Percentiles rank a stretch among this genome's conserved stretches.
Conservation (phyloP, 2,797 vertebrate species). For the Sebastes hubbsi region DNA sequence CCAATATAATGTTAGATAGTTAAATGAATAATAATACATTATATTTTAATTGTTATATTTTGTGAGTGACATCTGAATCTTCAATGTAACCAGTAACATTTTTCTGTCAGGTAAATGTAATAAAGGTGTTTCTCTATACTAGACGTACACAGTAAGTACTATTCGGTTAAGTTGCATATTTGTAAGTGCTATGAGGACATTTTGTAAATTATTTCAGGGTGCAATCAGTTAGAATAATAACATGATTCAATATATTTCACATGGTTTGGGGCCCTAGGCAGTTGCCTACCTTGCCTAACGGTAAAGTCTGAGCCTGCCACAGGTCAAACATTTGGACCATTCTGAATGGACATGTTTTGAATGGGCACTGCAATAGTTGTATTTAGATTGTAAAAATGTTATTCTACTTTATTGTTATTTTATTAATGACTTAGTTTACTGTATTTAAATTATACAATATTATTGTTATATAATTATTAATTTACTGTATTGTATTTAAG, state of each 20-base stretch:
- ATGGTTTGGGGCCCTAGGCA: neutral
- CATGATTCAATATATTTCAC: neutral
- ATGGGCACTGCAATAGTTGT: too few relatives aligned
- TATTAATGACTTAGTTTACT: too few relatives aligned
- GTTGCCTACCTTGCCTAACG: neutral
- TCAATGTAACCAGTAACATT: neutral
- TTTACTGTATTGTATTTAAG: too few relatives aligned
- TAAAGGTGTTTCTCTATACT: neutral
- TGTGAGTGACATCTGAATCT: neutral
- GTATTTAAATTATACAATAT: too few relatives aligned
- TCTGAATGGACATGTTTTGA: too few relatives aligned
- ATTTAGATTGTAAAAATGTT: too few relatives aligned
- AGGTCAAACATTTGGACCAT: too few relatives aligned
- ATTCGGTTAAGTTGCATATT: neutral
- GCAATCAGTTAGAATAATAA: neutral
- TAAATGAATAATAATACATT: neutral
- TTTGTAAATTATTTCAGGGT: neutral
- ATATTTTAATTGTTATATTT: neutral
- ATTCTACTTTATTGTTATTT: too few relatives aligned
- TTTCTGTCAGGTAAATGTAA: neutral
- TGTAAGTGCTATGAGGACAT: neutral
- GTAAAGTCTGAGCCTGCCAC: too few relatives aligned
- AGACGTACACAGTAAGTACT: neutral
- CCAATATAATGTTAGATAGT: neutral
- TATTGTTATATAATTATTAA: too few relatives aligned